phyloP scores from a whole-genome alignment of 2,113 vertebrate genomes.

The Geococcyx californianus region DNA sequence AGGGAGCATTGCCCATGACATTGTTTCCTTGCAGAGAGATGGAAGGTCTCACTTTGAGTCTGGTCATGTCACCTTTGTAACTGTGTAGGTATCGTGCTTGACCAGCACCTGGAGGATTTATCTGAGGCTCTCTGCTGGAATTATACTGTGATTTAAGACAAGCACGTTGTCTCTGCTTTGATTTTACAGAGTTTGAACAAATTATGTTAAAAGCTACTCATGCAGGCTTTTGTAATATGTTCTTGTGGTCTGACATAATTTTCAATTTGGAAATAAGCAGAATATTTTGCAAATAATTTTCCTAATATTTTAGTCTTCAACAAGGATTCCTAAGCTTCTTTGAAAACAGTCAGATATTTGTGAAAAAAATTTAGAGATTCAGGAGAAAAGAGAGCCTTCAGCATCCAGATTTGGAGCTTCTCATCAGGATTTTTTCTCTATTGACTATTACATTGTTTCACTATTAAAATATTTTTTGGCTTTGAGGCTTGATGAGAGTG shows the following conservation, averaged over 20 bases:
- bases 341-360: background rate
- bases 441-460: background rate
- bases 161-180: background rate
- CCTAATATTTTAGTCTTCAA: background rate
- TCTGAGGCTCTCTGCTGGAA: background rate
- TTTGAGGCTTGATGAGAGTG: background rate
- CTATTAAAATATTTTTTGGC: background rate
- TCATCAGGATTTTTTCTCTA: background rate
- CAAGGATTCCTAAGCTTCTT: background rate
- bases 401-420: background rate
- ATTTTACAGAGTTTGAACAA: background rate
- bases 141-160: background rate
- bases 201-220: background rate
- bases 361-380: background rate
- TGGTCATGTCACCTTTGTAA: background rate
- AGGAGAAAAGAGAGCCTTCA: background rate
- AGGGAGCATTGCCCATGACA: background rate
- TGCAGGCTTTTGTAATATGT: background rate
- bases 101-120: background rate
- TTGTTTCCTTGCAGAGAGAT: accelerated
- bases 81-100: background rate
- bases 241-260: background rate
- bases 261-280: background rate
- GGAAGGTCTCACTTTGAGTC: background rate
- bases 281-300: background rate